Evolutionary conservation across 1,140 invertebrate genomes (phyloP), one percentile per base, ranked within the genome.

Genomic region (Periplaneta americana): DNA sequence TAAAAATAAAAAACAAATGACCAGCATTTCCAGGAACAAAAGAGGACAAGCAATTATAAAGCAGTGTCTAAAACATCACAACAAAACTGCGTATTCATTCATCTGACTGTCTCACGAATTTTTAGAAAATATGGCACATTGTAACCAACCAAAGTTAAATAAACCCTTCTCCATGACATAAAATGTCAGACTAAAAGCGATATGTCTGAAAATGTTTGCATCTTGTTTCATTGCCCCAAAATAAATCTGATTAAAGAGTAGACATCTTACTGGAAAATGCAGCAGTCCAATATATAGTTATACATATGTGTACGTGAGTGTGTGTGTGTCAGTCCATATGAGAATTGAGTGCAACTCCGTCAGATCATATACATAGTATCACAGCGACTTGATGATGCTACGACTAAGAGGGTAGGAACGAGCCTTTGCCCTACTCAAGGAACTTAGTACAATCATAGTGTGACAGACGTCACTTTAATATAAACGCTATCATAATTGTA

Each of bases 21-120:
- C 36, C 77, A 78, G 77, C 77, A 78, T 39, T 78, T 78, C n/a
- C 28, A 36, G 33, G n/a, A n/a, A 31, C 35, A 78, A 78, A 32
- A 78, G 22, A 32, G 9, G 9, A 34, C n/a, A n/a, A n/a, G n/a
- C 31, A 35, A 28, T 2, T 78, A 37, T 78, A 48, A 75, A 34
- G 34, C 36, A n/a, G 4, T 31, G 33, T 18, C 34, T 75, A 80
- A 80, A 74, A 75, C 28, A 79, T 57, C 77, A 80, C 34, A 80
- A 22, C 79, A 74, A 32, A 57, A 34, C n/a, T 35, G 34, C 37
- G 31, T 66, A 36, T 28, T 34, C 17, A 79, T 33, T n/a, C 17
- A n/a, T 74, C 17, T 39, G 79, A 37, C 57, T 66, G 74, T 35
- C n/a, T 28, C 28, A 75, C 22, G 6, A 57, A 33, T 74, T 80